Conservation (phyloP, 2,797 vertebrate species). For the Menidia menidia region DNA sequence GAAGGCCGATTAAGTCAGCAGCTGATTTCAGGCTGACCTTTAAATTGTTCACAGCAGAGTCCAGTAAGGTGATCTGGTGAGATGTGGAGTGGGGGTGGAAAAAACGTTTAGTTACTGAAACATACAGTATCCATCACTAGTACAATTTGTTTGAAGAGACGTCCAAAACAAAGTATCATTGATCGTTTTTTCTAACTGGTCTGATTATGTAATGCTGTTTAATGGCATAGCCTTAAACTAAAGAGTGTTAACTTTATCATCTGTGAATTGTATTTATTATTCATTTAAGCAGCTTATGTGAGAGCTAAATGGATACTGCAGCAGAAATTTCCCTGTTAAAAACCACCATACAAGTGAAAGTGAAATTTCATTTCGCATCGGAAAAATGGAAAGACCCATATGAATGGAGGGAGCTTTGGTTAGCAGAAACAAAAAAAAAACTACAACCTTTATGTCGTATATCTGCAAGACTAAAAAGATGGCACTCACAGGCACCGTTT, state of each 20-base stretch:
- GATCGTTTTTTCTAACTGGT: background rate
- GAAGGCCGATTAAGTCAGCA: conserved; percentile 92
- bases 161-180: background rate
- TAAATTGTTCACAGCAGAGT: conserved; percentile 91
- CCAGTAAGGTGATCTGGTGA: conserved; percentile 88
- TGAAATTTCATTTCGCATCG: background rate
- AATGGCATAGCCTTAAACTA: background rate
- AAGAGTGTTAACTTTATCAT: background rate
- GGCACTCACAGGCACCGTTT: background rate
- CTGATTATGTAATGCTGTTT: background rate
- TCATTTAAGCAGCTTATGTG: background rate
- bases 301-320: too few species aligned
- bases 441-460: background rate
- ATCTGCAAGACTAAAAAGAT: background rate
- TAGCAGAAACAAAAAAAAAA: background rate
- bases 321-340: background rate
- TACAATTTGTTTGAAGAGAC: background rate
- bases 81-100: conserved; percentile 18
- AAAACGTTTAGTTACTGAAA: conserved; percentile 5
- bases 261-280: background rate
- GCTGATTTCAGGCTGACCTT: conserved; percentile 94
- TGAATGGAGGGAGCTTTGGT: background rate
- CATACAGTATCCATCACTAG: background rate
- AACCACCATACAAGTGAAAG: background rate
- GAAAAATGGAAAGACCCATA: background rate